These are phyloP conservation scores for Mythimna loreyi DNA, from an alignment of 2,888 invertebrate species.

Conservation along the genomic window DNA sequence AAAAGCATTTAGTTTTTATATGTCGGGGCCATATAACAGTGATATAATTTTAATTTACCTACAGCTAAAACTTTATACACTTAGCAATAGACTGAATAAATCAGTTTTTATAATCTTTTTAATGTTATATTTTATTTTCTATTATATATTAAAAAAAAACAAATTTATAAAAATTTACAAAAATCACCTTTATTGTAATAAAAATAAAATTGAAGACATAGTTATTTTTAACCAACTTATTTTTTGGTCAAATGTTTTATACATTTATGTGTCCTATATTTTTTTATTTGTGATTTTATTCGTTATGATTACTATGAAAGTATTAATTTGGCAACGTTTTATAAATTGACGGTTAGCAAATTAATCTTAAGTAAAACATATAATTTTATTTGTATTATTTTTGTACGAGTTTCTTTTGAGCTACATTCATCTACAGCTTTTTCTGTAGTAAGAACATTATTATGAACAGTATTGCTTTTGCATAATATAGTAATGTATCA, in stretches of 20 bases:
- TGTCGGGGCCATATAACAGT: slow-evolving; percentile 80
- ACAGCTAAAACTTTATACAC: slow-evolving; percentile 41
- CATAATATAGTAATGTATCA: slow-evolving; percentile 49
- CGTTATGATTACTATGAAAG: slow-evolving; percentile 65
- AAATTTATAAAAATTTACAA: neutral
- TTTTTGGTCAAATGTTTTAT: slow-evolving; percentile 12
- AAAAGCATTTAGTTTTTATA: slow-evolving; percentile 71
- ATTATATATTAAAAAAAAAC: slow-evolving; percentile 13
- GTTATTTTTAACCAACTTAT: neutral
- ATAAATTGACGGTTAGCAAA: slow-evolving; percentile 23
- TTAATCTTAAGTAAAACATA: slow-evolving; percentile 31
- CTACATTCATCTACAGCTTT: slow-evolving; percentile 1
- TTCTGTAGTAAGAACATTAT: slow-evolving; percentile 25
- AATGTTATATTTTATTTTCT: neutral
- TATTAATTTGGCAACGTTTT: slow-evolving; percentile 59
- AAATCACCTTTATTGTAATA: neutral
- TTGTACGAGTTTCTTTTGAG: slow-evolving; percentile 40
- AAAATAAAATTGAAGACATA: neutral
- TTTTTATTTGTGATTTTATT: slow-evolving; percentile 48
- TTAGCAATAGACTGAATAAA: slow-evolving; percentile 30
- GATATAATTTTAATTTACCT: slow-evolving; percentile 70
- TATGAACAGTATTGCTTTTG: slow-evolving; percentile 61
- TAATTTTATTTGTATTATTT: slow-evolving; percentile 48
- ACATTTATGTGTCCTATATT: slow-evolving; percentile 6
- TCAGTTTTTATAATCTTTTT: slow-evolving; percentile 9